Percentiles rank a stretch among this genome's conserved stretches.
Conservation (phyloP, 2,113 vertebrate species). For the Pseudorasbora parva region DNA sequence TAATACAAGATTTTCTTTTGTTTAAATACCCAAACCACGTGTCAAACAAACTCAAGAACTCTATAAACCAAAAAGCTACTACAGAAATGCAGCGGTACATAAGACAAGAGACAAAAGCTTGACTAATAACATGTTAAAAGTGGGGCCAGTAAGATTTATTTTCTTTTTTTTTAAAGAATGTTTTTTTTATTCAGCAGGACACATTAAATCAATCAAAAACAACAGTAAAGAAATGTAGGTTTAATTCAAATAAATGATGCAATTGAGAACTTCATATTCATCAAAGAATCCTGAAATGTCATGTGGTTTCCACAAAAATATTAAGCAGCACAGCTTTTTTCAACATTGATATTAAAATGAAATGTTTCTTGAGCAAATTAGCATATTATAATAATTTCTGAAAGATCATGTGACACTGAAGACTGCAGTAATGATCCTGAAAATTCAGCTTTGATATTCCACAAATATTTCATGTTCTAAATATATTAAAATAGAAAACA, state of each 20-base stretch:
- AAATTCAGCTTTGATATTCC: background rate
- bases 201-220: too few relatives aligned
- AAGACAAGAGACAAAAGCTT: background rate
- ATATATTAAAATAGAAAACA: background rate
- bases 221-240: too few relatives aligned
- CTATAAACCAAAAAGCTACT: background rate
- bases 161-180: too few relatives aligned
- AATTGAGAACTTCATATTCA: too few relatives aligned
- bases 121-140: background rate
- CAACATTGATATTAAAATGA: background rate
- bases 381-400: background rate
- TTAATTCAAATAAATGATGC: too few relatives aligned
- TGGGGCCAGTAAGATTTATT: too few relatives aligned
- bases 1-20: background rate
- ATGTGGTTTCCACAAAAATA: too few relatives aligned
- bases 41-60: conserved; percentile 1
- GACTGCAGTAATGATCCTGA: background rate
- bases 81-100: background rate
- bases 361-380: background rate
- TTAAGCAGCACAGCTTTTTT: background rate
- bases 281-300: too few relatives aligned
- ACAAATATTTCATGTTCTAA: background rate
- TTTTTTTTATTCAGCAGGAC: too few relatives aligned
- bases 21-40: background rate
- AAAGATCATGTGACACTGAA: background rate